Evolutionary conservation across 2,888 invertebrate genomes (phyloP).

Genomic region (Hetaerina titia): DNA sequence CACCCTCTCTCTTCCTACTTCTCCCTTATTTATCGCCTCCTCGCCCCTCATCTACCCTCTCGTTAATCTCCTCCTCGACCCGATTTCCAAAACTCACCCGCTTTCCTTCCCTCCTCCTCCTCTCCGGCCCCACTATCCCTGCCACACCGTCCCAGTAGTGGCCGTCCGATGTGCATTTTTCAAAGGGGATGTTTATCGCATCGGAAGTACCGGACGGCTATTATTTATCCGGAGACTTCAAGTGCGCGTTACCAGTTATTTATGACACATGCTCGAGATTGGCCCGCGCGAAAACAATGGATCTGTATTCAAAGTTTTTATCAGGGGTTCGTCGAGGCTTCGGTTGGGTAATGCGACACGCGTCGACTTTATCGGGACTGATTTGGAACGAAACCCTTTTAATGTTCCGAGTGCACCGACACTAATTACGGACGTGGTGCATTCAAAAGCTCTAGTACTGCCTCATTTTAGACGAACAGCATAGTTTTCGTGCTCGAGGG

Average conservation of each 20-base stretch:
- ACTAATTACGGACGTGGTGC: neutral
- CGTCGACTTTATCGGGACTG: neutral
- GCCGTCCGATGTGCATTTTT: constrained; percentile 6
- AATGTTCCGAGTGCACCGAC: neutral
- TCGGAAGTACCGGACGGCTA: neutral
- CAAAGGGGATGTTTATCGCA: constrained; percentile 32
- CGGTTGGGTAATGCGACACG: neutral
- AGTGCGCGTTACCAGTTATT: neutral
- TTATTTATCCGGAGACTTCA: constrained; percentile 10
- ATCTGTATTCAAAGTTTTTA: neutral
- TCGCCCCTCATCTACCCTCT: neutral
- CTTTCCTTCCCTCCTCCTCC: neutral
- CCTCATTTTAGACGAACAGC: neutral
- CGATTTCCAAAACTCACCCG: neutral
- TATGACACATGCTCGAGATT: neutral
- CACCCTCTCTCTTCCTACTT: neutral
- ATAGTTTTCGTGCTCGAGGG: neutral
- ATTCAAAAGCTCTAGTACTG: neutral
- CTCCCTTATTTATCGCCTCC: constrained; percentile 37
- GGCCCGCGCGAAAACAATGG: neutral
- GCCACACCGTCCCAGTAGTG: neutral
- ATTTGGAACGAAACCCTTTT: neutral
- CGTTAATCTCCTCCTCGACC: neutral
- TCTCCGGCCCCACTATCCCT: neutral
- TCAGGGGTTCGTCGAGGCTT: neutral